These are phyloP conservation scores for Drosophila elegans DNA, from an alignment of 1,140 invertebrate species.

Conservation along the genomic window DNA sequence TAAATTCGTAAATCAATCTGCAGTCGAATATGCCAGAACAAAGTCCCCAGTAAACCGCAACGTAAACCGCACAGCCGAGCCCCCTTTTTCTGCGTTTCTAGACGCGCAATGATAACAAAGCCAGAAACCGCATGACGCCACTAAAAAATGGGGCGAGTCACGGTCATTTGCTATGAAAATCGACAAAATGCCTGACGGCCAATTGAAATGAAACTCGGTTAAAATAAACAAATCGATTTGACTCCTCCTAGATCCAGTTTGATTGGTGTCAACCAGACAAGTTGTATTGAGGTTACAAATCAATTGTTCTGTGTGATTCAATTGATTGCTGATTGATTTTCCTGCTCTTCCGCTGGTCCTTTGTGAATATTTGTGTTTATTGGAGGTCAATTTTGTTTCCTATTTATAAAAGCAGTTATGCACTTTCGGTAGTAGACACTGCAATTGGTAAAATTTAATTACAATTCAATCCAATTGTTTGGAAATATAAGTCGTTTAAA, in stretches of 20 bases:
- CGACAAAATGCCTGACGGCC: constrained; percentile 11
- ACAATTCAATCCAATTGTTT: too few species aligned
- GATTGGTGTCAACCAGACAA: constrained; percentile 70
- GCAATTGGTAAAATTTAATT: too few species aligned
- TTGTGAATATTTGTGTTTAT: neutral
- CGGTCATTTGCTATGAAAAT: constrained; percentile 22
- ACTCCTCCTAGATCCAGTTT: constrained; percentile 36
- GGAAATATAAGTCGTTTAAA: too few species aligned
- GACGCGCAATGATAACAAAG: constrained; percentile 25
- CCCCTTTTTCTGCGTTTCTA: constrained; percentile 42
- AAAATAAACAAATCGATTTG: constrained; percentile 59
- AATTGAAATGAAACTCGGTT: constrained; percentile 51
- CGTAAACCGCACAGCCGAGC: constrained; percentile 44
- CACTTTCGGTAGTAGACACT: too few species aligned
- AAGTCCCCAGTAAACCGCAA: constrained; percentile 1
- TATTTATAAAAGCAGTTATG: too few species aligned
- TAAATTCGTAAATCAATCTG: constrained; percentile 6
- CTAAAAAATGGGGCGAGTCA: constrained; percentile 36
- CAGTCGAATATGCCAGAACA: constrained; percentile 30
- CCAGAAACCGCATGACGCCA: constrained; percentile 39
- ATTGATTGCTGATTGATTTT: constrained; percentile 22
- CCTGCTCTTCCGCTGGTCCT: constrained; percentile 16
- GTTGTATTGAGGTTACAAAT: constrained; percentile 74
- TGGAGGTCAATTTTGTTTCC: too few species aligned
- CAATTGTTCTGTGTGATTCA: constrained; percentile 52